Evolutionary conservation across 2,888 invertebrate species (phyloP).

Genomic region (Synergus gifuensis): DNA sequence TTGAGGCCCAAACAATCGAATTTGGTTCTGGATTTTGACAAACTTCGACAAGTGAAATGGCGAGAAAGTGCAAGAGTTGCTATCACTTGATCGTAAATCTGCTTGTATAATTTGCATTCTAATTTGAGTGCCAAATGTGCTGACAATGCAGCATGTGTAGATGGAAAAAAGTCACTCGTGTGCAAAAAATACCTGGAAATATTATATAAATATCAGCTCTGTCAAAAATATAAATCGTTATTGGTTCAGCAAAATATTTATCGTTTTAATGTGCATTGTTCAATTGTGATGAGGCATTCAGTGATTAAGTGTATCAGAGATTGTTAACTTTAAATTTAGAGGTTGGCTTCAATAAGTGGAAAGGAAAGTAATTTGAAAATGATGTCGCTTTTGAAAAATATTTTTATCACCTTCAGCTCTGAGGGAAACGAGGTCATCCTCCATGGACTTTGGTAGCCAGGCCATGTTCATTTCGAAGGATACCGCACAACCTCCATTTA

Average conservation of each 20-base stretch:
- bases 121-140: slow-evolving; percentile 19
- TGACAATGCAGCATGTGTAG: slow-evolving; percentile 22
- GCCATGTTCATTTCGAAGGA: slow-evolving; percentile 42
- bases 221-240: neutral
- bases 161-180: slow-evolving; percentile 6
- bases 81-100: neutral
- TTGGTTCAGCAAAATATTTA: neutral
- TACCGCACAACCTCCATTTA: slow-evolving; percentile 40
- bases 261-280: neutral
- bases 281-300: neutral
- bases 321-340: neutral
- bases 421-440: slow-evolving; percentile 40
- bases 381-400: neutral
- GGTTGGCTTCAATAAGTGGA: neutral
- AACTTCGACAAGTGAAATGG: neutral
- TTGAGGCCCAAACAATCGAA: neutral
- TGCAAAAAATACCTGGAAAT: slow-evolving; percentile 18
- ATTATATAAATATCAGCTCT: slow-evolving; percentile 27
- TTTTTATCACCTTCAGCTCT: slow-evolving; percentile 11
- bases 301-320: neutral
- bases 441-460: slow-evolving; percentile 16
- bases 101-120: neutral
- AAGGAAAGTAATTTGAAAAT: neutral
- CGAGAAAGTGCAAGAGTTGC: neutral
- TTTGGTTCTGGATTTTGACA: neutral